Conservation (phyloP, 2,888 invertebrate species). For the Lingula anatina region DNA sequence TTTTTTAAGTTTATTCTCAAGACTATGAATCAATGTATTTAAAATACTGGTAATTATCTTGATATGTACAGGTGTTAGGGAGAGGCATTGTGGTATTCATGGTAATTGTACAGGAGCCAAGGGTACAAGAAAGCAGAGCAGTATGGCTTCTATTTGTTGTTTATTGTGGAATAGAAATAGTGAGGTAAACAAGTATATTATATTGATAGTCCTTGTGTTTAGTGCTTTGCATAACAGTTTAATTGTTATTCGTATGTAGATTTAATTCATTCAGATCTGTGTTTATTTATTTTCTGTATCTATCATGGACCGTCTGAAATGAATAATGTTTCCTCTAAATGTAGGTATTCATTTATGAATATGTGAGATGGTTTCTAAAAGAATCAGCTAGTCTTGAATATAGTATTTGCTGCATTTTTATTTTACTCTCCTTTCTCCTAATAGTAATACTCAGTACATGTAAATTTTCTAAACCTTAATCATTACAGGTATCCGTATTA, state of each 20-base stretch:
- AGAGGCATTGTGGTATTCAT: conserved; percentile 73
- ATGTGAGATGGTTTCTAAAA: too few species aligned
- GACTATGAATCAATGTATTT: background rate
- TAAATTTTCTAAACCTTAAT: too few species aligned
- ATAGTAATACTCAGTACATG: too few species aligned
- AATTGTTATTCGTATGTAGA: too few species aligned
- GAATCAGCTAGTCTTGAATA: too few species aligned
- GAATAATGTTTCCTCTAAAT: too few species aligned
- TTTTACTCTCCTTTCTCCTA: too few species aligned
- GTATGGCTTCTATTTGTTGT: conserved; percentile 81
- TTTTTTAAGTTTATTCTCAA: background rate
- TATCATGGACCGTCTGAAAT: background rate
- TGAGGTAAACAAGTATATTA: conserved; percentile 60
- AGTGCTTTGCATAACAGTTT: too few species aligned
- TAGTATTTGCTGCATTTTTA: too few species aligned
- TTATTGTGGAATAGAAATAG: conserved; percentile 77
- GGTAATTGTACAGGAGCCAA: conserved; percentile 77
- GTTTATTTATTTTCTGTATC: too few species aligned
- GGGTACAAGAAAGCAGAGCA: conserved; percentile 81
- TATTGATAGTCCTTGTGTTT: background rate
- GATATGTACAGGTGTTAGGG: conserved; percentile 60
- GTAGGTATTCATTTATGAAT: too few species aligned
- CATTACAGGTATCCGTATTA: conserved; percentile 82
- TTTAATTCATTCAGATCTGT: too few species aligned
- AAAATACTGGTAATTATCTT: background rate